Conservation (phyloP, 2,888 invertebrate genomes). For the Seira musarum region DNA sequence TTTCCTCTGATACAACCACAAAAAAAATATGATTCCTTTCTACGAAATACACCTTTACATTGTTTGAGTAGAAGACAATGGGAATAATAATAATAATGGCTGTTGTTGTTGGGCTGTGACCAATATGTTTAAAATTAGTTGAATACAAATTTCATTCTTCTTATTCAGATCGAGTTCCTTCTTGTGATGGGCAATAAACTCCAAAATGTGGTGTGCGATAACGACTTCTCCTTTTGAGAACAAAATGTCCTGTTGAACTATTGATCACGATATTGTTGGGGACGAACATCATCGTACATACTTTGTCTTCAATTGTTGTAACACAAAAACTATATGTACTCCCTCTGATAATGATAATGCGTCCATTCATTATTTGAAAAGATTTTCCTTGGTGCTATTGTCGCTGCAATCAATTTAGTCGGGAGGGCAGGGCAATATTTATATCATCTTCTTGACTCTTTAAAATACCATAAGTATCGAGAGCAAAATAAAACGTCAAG, state of each 20-base stretch:
- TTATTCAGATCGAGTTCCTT: neutral
- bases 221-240: conserved; percentile 25
- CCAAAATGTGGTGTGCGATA: conserved; percentile 3
- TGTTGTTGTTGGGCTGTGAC: conserved; percentile 12
- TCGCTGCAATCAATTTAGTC: neutral
- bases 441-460: conserved; percentile 9
- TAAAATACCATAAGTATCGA: neutral
- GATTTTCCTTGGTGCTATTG: conserved; percentile 3
- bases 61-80: conserved; percentile 15
- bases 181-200: conserved; percentile 3
- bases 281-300: neutral
- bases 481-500: neutral
- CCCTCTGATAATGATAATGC: neutral
- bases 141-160: conserved; percentile 18
- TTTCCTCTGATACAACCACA: neutral
- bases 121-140: conserved; percentile 14
- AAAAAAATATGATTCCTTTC: neutral
- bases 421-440: conserved; percentile 10
- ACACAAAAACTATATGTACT: neutral
- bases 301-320: neutral
- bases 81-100: conserved; percentile 21
- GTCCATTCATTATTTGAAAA: neutral
- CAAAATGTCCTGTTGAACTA: conserved; percentile 20
- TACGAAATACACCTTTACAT: conserved; percentile 13
- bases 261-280: neutral